Conservation (phyloP, 1,140 invertebrate species). For the Drosophila sulfurigaster region DNA sequence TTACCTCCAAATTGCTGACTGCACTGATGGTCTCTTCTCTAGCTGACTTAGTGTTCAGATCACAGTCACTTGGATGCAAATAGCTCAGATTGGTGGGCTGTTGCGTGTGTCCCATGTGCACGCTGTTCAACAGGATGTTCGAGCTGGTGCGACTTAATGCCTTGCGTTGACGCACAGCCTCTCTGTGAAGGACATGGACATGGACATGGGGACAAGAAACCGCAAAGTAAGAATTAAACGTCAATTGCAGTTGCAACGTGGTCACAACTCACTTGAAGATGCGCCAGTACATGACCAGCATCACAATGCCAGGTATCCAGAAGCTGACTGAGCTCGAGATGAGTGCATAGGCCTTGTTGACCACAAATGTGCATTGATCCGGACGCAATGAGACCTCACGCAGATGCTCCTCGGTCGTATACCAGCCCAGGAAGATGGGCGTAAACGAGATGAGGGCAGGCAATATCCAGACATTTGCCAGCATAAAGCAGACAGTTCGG, state of each 20-base stretch:
- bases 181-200: constrained; percentile 84
- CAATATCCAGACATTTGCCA: constrained; percentile 95
- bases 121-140: constrained; percentile 92
- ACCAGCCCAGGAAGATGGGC: constrained; percentile 97
- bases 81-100: constrained; percentile 88
- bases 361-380: constrained; percentile 93
- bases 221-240: constrained; percentile 14
- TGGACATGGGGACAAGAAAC: constrained; percentile 65
- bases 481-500: constrained; percentile 92
- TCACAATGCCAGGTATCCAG: constrained; percentile 97
- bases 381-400: constrained; percentile 89
- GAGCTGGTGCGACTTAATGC: constrained; percentile 92
- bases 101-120: constrained; percentile 91
- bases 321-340: constrained; percentile 97
- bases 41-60: constrained; percentile 83
- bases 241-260: constrained; percentile 26
- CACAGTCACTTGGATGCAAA: constrained; percentile 88
- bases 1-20: constrained; percentile 85
- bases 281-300: constrained; percentile 96
- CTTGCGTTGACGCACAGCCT: constrained; percentile 95
- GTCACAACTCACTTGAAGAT: constrained; percentile 91
- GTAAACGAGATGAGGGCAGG: constrained; percentile 97
- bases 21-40: constrained; percentile 86
- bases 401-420: constrained; percentile 93
- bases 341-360: constrained; percentile 95